Evolutionary conservation across 2,888 invertebrate genomes (phyloP), one percentile per base, ranked within the genome.

Genomic region (Ctena decussata): DNA sequence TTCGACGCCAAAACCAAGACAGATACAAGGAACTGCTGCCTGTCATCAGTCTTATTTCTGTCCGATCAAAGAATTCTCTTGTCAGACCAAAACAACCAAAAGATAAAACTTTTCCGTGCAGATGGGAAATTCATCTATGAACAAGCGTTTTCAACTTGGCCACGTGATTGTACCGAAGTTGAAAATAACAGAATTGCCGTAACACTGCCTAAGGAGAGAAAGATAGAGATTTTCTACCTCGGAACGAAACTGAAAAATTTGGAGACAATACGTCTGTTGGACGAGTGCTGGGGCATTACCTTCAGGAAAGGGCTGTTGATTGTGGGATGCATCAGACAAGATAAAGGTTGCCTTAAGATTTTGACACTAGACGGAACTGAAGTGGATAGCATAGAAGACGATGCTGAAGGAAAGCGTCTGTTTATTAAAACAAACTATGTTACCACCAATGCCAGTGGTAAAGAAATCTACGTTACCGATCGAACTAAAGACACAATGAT

Each of bases 361-460:
- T 72, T 89, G 65, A 85, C 82, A n/a, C 75, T 86, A 39, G 89
- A 86, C 70, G 89, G 89, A 18, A 80, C 71, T 11, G 86, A 86
- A 70, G 78, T 89, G 1, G 89, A 89, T 44, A 83, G 65, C n/a
- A 83, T 86, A 39, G 89, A 89, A 65, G 89, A 89, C 30, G 89
- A 89, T 30, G 46, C 77, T 15, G 69, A 65, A 15, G 89, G 89
- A 37, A 82, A 85, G 74, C 80, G 89, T 41, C 85, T 89, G 44
- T 89, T 89, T 73, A 85, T 86, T 69, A 89, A 89, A 70, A 89
- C 89, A 30, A 89, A 89, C 71, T 89, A 89, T 73, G 86, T 89
- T 53, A 86, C 83, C 5, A 83, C 89, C 21, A 83, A 81, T 65
- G 65, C 60, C 18, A 75, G 71, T 39, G 89, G 89, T 6, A 78